phyloP scores from a whole-genome alignment of 92 coral and sea anemone species.

The Heteractis magnifica region DNA sequence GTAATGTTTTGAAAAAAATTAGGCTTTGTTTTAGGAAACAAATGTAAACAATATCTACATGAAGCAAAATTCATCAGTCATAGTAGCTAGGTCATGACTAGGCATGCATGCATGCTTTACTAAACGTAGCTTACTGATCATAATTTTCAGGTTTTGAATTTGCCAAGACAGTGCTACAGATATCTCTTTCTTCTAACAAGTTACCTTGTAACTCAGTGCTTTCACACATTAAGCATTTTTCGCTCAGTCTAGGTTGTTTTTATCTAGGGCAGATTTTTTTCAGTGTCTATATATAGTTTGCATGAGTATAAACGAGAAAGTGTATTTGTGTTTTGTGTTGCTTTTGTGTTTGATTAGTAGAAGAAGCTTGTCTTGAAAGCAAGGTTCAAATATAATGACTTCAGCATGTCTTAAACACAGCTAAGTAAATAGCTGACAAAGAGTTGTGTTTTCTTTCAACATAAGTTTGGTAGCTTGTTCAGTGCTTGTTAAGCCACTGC shows the following conservation, averaged over 20 bases:
- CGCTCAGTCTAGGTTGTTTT: no score
- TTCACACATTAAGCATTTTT: no score
- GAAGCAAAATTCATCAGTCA: conserved; percentile 4
- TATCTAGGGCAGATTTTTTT: no score
- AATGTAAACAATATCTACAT: conserved; percentile 3
- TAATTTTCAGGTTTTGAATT: neutral
- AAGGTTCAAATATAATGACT: neutral
- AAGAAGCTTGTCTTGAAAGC: neutral
- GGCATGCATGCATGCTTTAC: neutral
- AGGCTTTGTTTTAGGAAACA: neutral
- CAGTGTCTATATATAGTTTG: no score
- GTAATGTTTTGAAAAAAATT: conserved; percentile 14
- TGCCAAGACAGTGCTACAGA: neutral
- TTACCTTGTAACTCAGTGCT: no score
- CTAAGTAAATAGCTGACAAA: conserved; percentile 2
- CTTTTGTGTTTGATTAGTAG: neutral
- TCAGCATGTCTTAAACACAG: neutral
- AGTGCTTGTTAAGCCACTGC: conserved; percentile 1
- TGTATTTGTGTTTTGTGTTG: neutral
- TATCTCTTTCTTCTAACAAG: no score
- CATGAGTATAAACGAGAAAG: no score
- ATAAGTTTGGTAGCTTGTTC: neutral
- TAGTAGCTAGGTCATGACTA: conserved; percentile 9
- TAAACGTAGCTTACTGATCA: neutral
- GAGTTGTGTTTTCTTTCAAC: conserved; percentile 6